Conservation (phyloP, 2,888 invertebrate genomes). For the Rotaria magnacalcarata region DNA sequence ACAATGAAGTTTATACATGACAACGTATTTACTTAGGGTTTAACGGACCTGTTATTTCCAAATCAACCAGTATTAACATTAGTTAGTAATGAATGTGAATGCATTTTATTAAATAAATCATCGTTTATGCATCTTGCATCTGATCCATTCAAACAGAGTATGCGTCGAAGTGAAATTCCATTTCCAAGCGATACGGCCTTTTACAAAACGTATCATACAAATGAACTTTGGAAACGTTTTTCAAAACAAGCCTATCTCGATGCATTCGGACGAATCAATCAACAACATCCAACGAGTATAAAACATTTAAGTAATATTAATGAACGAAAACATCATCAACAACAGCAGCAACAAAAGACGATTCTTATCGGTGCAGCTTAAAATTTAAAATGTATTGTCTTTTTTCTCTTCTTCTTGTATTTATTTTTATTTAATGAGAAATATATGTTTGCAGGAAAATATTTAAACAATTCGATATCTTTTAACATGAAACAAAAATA, state of each 20-base stretch:
- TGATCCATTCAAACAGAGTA: neutral
- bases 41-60: conserved; percentile 17
- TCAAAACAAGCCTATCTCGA: neutral
- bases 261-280: neutral
- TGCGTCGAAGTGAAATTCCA: neutral
- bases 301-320: neutral
- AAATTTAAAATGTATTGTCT: neutral
- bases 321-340: neutral
- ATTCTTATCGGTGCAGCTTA: neutral
- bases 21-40: neutral
- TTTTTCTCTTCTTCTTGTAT: neutral
- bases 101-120: neutral
- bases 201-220: neutral
- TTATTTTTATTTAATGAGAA: neutral
- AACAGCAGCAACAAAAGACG: neutral
- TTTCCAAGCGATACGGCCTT: neutral
- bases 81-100: conserved; percentile 23
- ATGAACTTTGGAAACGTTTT: conserved; percentile 16
- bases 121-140: neutral
- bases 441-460: neutral
- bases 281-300: neutral
- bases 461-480: no score
- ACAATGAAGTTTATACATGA: neutral
- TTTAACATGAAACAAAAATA: no score
- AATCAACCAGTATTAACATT: conserved; percentile 14